Percentiles rank a stretch among this genome's conserved stretches.
Conservation (phyloP, 2,888 invertebrate species). For the Campoplex nolae region DNA sequence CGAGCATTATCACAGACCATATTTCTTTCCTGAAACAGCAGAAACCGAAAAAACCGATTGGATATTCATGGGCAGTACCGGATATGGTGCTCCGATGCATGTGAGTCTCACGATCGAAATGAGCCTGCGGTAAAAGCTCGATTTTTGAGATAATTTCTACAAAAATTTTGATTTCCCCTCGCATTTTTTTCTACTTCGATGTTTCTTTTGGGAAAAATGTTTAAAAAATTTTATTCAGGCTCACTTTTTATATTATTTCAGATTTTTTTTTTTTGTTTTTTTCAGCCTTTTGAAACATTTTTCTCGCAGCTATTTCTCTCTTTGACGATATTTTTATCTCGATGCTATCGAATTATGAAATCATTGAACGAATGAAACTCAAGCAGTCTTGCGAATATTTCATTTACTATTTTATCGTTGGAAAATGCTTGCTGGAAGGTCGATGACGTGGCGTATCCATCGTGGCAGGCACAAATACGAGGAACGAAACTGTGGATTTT, state of each 20-base stretch:
- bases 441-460: slow-evolving; percentile 96
- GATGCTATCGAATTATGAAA: not conserved
- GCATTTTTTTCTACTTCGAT: not conserved
- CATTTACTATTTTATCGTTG: not conserved
- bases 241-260: not conserved
- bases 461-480: slow-evolving; percentile 98
- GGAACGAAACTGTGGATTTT: slow-evolving; percentile 96
- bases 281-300: not conserved
- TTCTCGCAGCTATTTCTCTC: not conserved
- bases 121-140: slow-evolving; percentile 1
- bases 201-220: too few relatives aligned
- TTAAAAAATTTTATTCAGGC: too few relatives aligned
- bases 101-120: slow-evolving; percentile 86
- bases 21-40: slow-evolving; percentile 94
- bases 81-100: slow-evolving; percentile 98
- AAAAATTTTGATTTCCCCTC: not conserved
- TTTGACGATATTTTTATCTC: not conserved
- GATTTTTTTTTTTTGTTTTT: slow-evolving; percentile 15
- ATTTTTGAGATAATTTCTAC: not conserved
- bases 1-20: slow-evolving; percentile 92
- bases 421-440: slow-evolving; percentile 87
- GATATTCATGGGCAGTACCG: slow-evolving; percentile 98
- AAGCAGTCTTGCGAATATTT: not conserved
- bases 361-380: not conserved
- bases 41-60: slow-evolving; percentile 97